A percentile compares a stretch with the other conserved stretches of the same genome.
These are phyloP conservation scores for Irena cyanogastra DNA, from an alignment of 2,113 vertebrate species.

Conservation along the genomic window DNA sequence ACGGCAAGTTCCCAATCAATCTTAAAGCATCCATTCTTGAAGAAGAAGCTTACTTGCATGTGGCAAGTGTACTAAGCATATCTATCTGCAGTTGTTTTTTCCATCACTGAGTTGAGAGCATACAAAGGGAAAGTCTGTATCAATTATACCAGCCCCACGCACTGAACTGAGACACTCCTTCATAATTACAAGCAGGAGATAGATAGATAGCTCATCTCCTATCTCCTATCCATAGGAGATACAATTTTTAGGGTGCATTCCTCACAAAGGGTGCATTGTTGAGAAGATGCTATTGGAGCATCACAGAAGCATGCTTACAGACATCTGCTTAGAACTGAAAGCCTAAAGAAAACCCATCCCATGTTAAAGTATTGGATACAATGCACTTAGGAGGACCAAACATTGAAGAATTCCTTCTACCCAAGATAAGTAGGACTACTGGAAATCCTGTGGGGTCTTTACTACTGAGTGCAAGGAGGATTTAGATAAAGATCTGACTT, in stretches of 20 bases:
- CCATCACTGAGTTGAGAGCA: fast-evolving
- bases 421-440: background rate
- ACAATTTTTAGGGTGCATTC: background rate
- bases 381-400: background rate
- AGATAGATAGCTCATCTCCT: no score
- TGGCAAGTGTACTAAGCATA: background rate
- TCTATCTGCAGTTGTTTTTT: background rate
- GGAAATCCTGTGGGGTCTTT: background rate
- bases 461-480: background rate
- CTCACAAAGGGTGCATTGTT: background rate
- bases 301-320: background rate
- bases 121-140: background rate
- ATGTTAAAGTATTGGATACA: background rate
- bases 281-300: background rate
- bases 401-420: background rate
- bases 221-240: background rate
- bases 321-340: background rate
- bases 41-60: background rate
- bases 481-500: background rate
- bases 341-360: background rate
- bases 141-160: background rate
- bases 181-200: background rate
- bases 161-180: background rate
- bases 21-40: background rate
- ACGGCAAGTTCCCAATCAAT: background rate